These are phyloP conservation scores for Cheilosia urbana DNA, from an alignment of 2,888 invertebrate species.

Conservation along the genomic window DNA sequence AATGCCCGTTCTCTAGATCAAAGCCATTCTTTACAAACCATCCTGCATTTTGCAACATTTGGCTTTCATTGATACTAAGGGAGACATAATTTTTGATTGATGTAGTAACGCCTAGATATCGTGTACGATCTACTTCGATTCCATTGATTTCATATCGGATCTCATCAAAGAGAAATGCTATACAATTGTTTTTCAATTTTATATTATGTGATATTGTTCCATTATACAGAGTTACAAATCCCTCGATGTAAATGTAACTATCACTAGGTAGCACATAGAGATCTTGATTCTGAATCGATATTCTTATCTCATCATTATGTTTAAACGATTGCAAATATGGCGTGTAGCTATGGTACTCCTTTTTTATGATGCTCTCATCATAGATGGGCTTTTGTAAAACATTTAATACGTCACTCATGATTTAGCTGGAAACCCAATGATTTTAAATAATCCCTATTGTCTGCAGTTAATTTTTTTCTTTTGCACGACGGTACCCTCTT, in stretches of 20 bases:
- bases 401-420: no score
- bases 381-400: no score
- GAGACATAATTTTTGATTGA: conserved; percentile 80
- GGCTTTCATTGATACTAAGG: conserved; percentile 73
- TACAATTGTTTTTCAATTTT: conserved; percentile 39
- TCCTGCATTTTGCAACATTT: conserved; percentile 64
- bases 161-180: conserved; percentile 45
- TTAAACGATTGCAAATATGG: no score
- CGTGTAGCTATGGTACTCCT: no score
- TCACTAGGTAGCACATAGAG: no score
- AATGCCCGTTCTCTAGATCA: conserved; percentile 67
- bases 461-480: conserved; percentile 37
- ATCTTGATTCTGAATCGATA: no score
- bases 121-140: conserved; percentile 25
- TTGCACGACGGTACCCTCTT: not conserved
- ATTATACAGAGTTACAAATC: conserved; percentile 39
- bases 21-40: conserved; percentile 42
- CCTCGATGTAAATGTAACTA: conserved; percentile 22
- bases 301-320: no score
- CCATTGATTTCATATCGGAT: conserved; percentile 44
- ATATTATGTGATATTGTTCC: conserved; percentile 39
- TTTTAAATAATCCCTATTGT: conserved; percentile 29
- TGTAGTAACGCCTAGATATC: conserved; percentile 78
- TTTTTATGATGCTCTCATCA: no score
- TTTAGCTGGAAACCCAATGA: no score